phyloP scores from a whole-genome alignment of 2,797 vertebrate species.

The Acanthiza pusilla region DNA sequence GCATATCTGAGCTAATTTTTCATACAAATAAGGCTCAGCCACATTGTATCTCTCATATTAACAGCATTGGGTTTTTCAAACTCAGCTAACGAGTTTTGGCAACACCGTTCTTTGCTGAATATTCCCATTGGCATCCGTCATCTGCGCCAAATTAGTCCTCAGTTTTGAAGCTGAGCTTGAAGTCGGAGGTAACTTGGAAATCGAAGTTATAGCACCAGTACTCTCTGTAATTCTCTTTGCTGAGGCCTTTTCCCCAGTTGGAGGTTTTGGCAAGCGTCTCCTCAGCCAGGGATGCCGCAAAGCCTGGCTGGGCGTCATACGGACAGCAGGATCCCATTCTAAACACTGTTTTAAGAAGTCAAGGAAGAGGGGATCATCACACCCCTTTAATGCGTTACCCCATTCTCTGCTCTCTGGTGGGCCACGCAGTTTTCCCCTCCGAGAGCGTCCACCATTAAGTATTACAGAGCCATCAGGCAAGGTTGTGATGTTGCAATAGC shows the following conservation, averaged over 20 bases:
- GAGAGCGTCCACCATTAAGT: conserved; percentile 90
- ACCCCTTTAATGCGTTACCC: conserved; percentile 91
- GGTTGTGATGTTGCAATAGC: conserved; percentile 92
- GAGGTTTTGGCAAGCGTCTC: conserved; percentile 94
- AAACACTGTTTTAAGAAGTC: conserved; percentile 98
- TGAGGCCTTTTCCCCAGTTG: conserved; percentile 83
- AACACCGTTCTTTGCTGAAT: conserved; percentile 97
- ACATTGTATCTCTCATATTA: conserved; percentile 68
- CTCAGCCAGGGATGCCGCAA: conserved; percentile 93
- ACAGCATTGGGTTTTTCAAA: conserved; percentile 69
- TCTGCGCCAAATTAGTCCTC: conserved; percentile 95
- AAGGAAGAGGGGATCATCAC: conserved; percentile 93
- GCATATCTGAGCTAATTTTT: conserved; percentile 78
- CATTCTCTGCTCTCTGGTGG: conserved; percentile 93
- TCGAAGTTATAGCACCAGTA: conserved; percentile 89
- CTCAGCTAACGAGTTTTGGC: conserved; percentile 98
- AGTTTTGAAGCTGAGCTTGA: conserved; percentile 91
- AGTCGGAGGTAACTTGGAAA: conserved; percentile 93
- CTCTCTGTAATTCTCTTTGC: conserved; percentile 86
- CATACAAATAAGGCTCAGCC: conserved; percentile 80
- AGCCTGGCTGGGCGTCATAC: conserved; percentile 95
- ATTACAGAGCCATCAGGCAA: conserved; percentile 88
- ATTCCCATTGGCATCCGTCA: conserved; percentile 98
- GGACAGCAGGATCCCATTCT: conserved; percentile 92
- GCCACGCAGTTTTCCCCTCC: conserved; percentile 90